A percentile compares a stretch with the other conserved stretches of the same genome.
Evolutionary conservation across 2,797 vertebrate species (phyloP).

Genomic region (Zenarchopterus dispar): DNA sequence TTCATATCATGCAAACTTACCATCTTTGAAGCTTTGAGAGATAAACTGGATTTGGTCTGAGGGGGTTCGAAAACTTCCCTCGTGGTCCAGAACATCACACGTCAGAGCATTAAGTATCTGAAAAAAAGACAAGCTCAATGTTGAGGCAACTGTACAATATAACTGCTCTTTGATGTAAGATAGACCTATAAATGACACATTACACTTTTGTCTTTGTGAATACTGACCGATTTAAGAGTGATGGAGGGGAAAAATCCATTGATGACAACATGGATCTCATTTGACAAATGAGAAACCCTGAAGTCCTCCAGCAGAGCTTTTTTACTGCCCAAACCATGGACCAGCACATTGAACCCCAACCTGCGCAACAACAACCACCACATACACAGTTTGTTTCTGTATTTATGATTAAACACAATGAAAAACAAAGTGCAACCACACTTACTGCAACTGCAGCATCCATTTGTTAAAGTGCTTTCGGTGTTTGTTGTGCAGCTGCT

Average conservation of each 20-base stretch:
- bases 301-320: constrained; percentile 92
- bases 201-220: not conserved
- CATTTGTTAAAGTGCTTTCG: constrained; percentile 91
- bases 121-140: constrained; percentile 2
- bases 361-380: constrained; percentile 67
- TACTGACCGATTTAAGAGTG: constrained; percentile 91
- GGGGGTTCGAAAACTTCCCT: constrained; percentile 88
- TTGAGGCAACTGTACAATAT: too few species aligned
- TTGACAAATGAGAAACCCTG: constrained; percentile 83
- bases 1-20: constrained; percentile 67
- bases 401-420: not conserved
- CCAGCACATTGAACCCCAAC: constrained; percentile 92
- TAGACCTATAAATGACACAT: not conserved
- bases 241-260: constrained; percentile 98
- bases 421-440: not conserved
- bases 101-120: constrained; percentile 93
- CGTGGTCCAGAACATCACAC: constrained; percentile 88
- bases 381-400: not conserved
- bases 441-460: constrained; percentile 95
- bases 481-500: constrained; percentile 86
- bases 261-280: constrained; percentile 90
- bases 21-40: constrained; percentile 85
- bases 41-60: constrained; percentile 92
- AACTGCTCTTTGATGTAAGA: too few species aligned
- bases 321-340: constrained; percentile 97